Conservation (phyloP, 1,140 invertebrate species). For the Ladona fulva region DNA sequence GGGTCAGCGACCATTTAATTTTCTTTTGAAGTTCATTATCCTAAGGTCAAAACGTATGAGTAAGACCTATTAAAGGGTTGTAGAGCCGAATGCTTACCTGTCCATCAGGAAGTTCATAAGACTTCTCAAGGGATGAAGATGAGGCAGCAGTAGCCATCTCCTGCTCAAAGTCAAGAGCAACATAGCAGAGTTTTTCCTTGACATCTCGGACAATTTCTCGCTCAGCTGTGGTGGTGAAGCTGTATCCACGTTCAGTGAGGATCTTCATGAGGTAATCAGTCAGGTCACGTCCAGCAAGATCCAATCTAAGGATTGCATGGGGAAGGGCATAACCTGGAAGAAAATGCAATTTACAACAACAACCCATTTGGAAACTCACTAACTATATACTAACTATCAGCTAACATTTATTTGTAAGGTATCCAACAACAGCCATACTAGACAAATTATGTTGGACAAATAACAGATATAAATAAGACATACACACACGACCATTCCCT, state of each 20-base stretch:
- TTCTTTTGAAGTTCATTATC: too few species aligned
- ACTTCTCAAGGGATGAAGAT: constrained; percentile 77
- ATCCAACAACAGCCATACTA: too few species aligned
- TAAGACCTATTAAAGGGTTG: too few species aligned
- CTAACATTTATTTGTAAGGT: too few species aligned
- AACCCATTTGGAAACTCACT: too few species aligned
- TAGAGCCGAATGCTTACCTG: constrained; percentile 39
- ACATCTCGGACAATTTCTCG: constrained; percentile 89
- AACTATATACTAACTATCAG: too few species aligned
- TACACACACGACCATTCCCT: too few species aligned
- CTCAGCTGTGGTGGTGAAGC: constrained; percentile 55
- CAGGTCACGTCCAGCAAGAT: constrained; percentile 46
- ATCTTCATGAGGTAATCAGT: constrained; percentile 48
- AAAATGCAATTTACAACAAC: background rate
- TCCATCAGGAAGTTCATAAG: constrained; percentile 77
- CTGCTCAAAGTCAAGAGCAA: constrained; percentile 88
- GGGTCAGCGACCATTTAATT: too few species aligned
- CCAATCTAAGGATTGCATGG: constrained; percentile 43
- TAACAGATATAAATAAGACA: too few species aligned
- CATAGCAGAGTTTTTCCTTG: constrained; percentile 88
- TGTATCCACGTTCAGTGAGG: constrained; percentile 39
- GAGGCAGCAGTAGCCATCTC: constrained; percentile 88
- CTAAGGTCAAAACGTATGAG: too few species aligned
- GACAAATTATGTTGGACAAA: too few species aligned
- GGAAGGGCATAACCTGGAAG: constrained; percentile 37